Evolutionary conservation across 2,888 invertebrate species (phyloP).

Genomic region (Epinotia bilunana): DNA sequence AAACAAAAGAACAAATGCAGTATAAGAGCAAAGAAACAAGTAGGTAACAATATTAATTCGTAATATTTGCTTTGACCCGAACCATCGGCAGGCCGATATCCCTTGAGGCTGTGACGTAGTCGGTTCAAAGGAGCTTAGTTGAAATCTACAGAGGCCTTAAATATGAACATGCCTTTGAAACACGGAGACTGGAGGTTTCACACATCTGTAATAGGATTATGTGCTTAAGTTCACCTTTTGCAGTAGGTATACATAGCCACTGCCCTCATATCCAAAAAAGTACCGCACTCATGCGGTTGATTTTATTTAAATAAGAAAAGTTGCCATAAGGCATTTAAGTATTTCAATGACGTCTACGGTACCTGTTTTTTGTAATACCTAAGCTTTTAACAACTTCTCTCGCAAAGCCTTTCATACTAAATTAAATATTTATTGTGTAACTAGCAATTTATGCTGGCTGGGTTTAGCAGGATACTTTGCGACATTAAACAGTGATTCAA

Average conservation of each 20-base stretch:
- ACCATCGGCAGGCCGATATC: slow-evolving; percentile 52
- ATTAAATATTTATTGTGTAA: too few relatives aligned
- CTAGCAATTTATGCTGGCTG: too few relatives aligned
- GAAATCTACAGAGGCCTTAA: slow-evolving; percentile 65
- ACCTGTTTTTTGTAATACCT: too few relatives aligned
- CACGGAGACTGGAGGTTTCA: slow-evolving; percentile 50
- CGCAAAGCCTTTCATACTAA: too few relatives aligned
- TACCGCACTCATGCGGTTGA: neutral
- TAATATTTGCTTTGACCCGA: slow-evolving; percentile 59
- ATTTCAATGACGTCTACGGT: too few relatives aligned
- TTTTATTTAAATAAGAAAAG: neutral
- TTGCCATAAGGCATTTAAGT: too few relatives aligned
- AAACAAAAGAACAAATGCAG: neutral
- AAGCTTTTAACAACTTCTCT: too few relatives aligned
- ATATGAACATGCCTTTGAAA: slow-evolving; percentile 59
- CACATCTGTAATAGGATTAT: slow-evolving; percentile 57
- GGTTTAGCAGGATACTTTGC: too few relatives aligned
- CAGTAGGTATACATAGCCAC: neutral
- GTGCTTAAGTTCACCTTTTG: slow-evolving; percentile 42
- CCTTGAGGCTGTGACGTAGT: slow-evolving; percentile 60
- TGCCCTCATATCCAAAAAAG: slow-evolving; percentile 18
- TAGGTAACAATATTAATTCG: slow-evolving; percentile 53
- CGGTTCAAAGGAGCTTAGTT: slow-evolving; percentile 64
- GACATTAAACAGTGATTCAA: too few relatives aligned
- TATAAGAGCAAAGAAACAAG: neutral